phyloP scores from a whole-genome alignment of 2,888 invertebrate species.

The Conus canariensis region DNA sequence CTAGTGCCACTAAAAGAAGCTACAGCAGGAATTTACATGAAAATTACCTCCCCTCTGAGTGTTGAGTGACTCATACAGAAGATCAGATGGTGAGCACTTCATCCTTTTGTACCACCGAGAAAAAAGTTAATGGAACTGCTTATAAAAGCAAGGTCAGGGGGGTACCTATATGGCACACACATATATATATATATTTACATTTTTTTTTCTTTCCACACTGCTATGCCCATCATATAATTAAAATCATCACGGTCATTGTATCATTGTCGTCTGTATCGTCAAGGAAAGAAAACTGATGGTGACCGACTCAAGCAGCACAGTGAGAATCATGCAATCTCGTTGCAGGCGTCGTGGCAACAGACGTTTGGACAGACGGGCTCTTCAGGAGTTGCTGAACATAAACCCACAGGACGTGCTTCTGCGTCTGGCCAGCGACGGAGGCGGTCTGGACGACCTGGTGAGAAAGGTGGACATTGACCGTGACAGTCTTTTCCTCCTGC shows the following conservation, averaged over 20 bases:
- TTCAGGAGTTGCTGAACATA: background rate
- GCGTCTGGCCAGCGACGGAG: conserved; percentile 39
- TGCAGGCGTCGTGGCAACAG: background rate
- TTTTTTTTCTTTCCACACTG: background rate
- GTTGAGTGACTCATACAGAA: too few species aligned
- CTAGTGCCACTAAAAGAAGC: too few species aligned
- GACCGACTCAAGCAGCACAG: background rate
- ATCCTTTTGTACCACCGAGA: too few species aligned
- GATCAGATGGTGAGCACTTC: too few species aligned
- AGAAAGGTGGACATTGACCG: background rate
- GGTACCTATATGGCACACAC: background rate
- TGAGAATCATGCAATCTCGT: background rate
- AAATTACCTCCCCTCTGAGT: too few species aligned
- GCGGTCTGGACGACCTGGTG: conserved; percentile 37
- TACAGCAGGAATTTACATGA: too few species aligned
- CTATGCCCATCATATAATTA: too few species aligned
- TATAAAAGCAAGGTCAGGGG: too few species aligned
- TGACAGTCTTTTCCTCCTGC: conserved; percentile 10
- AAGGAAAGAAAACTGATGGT: background rate
- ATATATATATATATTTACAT: too few species aligned
- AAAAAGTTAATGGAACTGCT: too few species aligned
- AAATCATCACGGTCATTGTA: background rate
- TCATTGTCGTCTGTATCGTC: too few species aligned
- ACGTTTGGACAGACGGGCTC: background rate
- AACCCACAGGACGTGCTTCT: conserved; percentile 23